Evolutionary conservation across 2,113 vertebrate species (phyloP).

Genomic region (Copsychus sechellarum): DNA sequence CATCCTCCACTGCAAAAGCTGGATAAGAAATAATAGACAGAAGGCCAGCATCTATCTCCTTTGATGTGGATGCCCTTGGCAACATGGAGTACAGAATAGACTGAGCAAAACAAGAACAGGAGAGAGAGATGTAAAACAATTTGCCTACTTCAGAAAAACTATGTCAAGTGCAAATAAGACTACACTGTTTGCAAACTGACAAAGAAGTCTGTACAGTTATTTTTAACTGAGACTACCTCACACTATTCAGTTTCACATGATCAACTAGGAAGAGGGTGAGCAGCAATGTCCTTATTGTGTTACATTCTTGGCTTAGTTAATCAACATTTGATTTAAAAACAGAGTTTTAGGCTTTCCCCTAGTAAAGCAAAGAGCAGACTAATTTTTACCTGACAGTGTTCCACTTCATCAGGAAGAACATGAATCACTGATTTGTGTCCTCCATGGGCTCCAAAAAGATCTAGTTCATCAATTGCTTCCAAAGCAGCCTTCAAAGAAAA

Average conservation of each 20-base stretch:
- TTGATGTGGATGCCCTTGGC: conserved; percentile 94
- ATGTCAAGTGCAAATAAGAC: background rate
- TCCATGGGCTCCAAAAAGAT: conserved; percentile 94
- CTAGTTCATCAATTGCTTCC: conserved; percentile 97
- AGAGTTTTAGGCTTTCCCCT: background rate
- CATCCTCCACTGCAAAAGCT: conserved; percentile 95
- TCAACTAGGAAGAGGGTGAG: background rate
- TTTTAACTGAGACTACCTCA: background rate
- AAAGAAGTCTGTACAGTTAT: background rate
- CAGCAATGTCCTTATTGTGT: fast-evolving
- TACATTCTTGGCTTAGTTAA: background rate
- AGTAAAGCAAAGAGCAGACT: background rate
- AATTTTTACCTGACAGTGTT: conserved; percentile 92
- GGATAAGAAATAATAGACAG: conserved; percentile 96
- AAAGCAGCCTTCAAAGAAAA: conserved; percentile 86
- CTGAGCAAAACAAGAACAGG: conserved; percentile 70
- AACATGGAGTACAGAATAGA: conserved; percentile 98
- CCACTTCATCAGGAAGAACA: conserved; percentile 94
- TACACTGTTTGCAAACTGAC: background rate
- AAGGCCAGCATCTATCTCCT: conserved; percentile 96
- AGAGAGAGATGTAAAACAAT: background rate
- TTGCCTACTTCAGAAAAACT: background rate
- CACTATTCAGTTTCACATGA: background rate
- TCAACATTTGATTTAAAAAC: background rate
- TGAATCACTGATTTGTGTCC: conserved; percentile 96